Percentiles rank a stretch among this genome's conserved stretches.
These are phyloP conservation scores for Deilephila porcellus DNA, from an alignment of 2,888 invertebrate species.

Conservation along the genomic window DNA sequence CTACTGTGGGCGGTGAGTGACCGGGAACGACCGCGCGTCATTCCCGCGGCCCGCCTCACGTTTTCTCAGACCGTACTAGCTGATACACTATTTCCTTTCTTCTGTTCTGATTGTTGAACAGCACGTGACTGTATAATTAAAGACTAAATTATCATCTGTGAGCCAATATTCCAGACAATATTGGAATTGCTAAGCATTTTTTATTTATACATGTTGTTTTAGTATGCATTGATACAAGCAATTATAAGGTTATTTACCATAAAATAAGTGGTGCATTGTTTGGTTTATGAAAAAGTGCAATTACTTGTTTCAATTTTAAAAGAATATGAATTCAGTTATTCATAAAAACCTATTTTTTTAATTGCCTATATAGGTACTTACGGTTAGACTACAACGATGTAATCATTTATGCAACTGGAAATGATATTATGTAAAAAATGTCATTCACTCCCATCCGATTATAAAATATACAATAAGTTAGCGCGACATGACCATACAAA, in stretches of 20 bases:
- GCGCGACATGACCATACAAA: not conserved
- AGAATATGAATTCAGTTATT: too few relatives aligned
- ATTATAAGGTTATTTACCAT: not conserved
- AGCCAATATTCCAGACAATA: constrained; percentile 38
- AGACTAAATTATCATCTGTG: constrained; percentile 46
- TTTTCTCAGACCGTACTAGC: constrained; percentile 44
- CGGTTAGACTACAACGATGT: not conserved
- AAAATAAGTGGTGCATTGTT: not conserved
- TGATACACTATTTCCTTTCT: constrained; percentile 46
- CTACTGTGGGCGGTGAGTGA: constrained; percentile 59
- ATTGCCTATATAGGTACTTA: not conserved
- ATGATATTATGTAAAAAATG: not conserved
- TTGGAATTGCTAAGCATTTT: constrained; percentile 36
- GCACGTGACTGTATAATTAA: constrained; percentile 60
- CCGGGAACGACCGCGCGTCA: constrained; percentile 47
- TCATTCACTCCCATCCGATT: constrained; percentile 3
- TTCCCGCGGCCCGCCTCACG: constrained; percentile 43
- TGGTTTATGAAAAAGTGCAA: not conserved
- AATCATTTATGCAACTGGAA: not conserved
- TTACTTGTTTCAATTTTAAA: too few relatives aligned
- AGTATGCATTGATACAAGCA: not conserved
- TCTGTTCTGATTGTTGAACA: constrained; percentile 41
- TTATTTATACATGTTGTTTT: not conserved
- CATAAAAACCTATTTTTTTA: too few relatives aligned
- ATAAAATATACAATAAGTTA: constrained; percentile 18